A percentile compares a stretch with the other conserved stretches of the same genome.
phyloP scores from a whole-genome alignment of 92 coral and sea anemone genomes.

The Zoanthus sociatus region DNA sequence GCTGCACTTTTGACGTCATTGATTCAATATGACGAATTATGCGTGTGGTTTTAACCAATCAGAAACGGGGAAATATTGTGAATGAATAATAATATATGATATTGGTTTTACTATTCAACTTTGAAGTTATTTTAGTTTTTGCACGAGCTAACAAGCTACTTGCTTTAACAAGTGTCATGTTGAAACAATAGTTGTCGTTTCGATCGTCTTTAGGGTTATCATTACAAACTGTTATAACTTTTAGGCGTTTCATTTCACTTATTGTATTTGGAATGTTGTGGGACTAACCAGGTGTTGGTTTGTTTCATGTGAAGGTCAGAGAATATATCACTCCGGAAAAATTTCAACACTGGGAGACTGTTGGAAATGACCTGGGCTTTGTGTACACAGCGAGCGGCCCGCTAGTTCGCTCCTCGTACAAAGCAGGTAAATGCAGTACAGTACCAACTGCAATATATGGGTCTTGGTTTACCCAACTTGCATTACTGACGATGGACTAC shows the following conservation, averaged over 20 bases:
- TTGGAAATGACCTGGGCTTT: slow-evolving; percentile 93
- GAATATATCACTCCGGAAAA: slow-evolving; percentile 97
- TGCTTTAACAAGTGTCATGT: no score
- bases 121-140: no score
- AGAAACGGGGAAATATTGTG: no score
- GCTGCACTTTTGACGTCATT: no score
- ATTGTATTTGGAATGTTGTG: neutral
- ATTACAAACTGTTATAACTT: no score
- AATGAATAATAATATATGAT: no score
- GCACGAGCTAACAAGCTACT: no score
- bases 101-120: no score
- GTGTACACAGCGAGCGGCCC: slow-evolving; percentile 99
- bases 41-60: no score
- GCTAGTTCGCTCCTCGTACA: slow-evolving; percentile 95
- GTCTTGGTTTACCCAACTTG: neutral
- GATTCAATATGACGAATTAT: no score
- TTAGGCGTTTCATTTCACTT: neutral
- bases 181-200: no score
- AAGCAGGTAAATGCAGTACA: slow-evolving; percentile 73
- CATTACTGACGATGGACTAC: neutral
- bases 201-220: no score
- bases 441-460: neutral
- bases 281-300: neutral
- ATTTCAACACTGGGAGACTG: slow-evolving; percentile 91
- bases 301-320: slow-evolving; percentile 68